A percentile compares a stretch with the other conserved stretches of the same genome.
Conservation (phyloP, 2,113 vertebrate genomes). For the Anoplopoma fimbria region DNA sequence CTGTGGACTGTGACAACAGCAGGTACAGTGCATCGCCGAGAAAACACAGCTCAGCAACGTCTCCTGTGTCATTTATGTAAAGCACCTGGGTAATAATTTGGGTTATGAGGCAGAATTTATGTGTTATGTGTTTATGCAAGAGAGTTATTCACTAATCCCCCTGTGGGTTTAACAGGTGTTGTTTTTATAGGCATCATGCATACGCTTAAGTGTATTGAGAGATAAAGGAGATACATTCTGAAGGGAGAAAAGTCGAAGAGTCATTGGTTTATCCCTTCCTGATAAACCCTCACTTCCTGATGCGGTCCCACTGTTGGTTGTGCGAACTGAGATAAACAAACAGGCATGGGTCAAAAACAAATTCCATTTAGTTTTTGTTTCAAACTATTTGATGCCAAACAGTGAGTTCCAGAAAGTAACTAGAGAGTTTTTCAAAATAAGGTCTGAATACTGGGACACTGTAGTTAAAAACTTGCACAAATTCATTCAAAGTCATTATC, state of each 20-base stretch:
- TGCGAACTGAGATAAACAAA: constrained; percentile 27
- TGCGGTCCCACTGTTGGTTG: background rate
- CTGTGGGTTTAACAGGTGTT: background rate
- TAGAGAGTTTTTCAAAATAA: background rate
- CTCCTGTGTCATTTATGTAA: constrained; percentile 41
- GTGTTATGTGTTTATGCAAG: background rate
- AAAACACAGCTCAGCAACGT: constrained; percentile 48
- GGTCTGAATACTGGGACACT: background rate
- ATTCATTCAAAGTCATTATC: no score
- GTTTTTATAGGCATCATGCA: background rate
- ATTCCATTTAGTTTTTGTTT: constrained; percentile 26
- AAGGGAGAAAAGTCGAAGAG: background rate
- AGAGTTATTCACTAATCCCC: constrained; percentile 19
- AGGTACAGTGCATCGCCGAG: constrained; percentile 27
- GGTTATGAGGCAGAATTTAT: background rate
- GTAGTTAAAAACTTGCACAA: constrained; percentile 16
- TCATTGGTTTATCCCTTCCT: constrained; percentile 13
- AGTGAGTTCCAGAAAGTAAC: constrained; percentile 2
- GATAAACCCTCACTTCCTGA: constrained; percentile 1
- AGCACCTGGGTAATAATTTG: constrained; percentile 32
- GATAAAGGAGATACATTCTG: constrained; percentile 15
- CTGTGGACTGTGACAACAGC: constrained; percentile 45
- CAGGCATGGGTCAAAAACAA: constrained; percentile 34
- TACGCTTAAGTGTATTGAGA: background rate
- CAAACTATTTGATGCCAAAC: constrained; percentile 20